Conservation (phyloP, 2,888 invertebrate species). For the Tipula vernalis region DNA sequence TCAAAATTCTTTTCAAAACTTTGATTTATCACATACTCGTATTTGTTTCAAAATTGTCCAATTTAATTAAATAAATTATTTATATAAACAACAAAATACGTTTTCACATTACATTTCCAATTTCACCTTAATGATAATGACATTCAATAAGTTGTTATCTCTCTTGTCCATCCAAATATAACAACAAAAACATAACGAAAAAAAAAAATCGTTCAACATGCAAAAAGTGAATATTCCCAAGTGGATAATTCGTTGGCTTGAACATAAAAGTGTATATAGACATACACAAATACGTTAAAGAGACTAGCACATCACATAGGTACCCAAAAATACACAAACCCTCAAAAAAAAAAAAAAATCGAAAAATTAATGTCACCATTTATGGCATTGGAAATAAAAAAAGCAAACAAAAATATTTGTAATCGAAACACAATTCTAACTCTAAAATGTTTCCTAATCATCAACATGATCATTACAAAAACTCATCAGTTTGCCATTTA, state of each 20-base stretch:
- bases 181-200: background rate
- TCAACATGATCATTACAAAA: background rate
- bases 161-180: background rate
- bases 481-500: background rate
- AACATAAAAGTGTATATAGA: background rate
- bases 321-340: background rate
- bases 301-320: background rate
- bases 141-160: background rate
- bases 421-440: background rate
- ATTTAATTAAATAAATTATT: background rate
- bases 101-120: background rate
- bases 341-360: background rate
- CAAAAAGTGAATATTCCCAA: background rate
- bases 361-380: background rate
- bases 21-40: background rate
- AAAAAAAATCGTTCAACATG: background rate
- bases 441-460: background rate
- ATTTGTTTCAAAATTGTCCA: background rate
- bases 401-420: background rate
- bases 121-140: background rate
- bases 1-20: background rate
- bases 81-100: background rate
- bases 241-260: background rate
- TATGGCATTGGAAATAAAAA: background rate
- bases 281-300: background rate